Evolutionary conservation across 2,888 invertebrate genomes (phyloP), one percentile per base, ranked within the genome.

Genomic region (Hedychridium roseum): DNA sequence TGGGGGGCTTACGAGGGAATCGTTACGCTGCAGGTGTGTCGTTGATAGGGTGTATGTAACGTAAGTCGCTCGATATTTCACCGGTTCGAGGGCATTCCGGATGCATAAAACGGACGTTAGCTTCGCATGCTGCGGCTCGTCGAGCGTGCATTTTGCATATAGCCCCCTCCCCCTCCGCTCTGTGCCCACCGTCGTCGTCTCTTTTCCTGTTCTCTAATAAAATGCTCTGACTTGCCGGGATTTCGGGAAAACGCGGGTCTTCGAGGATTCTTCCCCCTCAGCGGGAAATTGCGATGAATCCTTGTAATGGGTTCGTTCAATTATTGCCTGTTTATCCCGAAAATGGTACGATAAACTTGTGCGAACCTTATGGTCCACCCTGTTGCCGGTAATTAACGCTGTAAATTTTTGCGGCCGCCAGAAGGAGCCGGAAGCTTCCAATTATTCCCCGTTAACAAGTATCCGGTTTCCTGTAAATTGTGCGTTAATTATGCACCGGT

Each of bases 61-160:
- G 64, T 58, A 64, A 64, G 61, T 64, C 69, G 68, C 65, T 74
- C 73, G 70, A 72, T 74, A 74, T 68, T 71, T 71, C 65, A 64
- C 62, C 60, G 61, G 66, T 68, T 74, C 67, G 68, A 67, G 68
- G 61, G 65, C 62, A 73, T 71, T 72, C 66, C 66, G 68, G 66
- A 71, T 69, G 70, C 70, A 73, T 71, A 70, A 74, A 74, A 71
- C 62, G 70, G 64, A 71, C 71, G 69, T 70, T 70, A 67, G 68
- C 64, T 64, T 67, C 62, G 67, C 68, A 66, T 64, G 64, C 62
- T 50, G 61, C 58, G 44, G 60, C 42, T 51, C 60, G 55, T 51
- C 59, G 56, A 62, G 54, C n/a, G n/a, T 59, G 57, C 64, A 66
- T 68, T 72, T 72, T 70, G 68, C 73, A 74, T 70, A 70, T 56